A percentile compares a stretch with the other conserved stretches of the same genome.
phyloP scores from a whole-genome alignment of 2,113 vertebrate genomes.

The Tetrao urogallus region DNA sequence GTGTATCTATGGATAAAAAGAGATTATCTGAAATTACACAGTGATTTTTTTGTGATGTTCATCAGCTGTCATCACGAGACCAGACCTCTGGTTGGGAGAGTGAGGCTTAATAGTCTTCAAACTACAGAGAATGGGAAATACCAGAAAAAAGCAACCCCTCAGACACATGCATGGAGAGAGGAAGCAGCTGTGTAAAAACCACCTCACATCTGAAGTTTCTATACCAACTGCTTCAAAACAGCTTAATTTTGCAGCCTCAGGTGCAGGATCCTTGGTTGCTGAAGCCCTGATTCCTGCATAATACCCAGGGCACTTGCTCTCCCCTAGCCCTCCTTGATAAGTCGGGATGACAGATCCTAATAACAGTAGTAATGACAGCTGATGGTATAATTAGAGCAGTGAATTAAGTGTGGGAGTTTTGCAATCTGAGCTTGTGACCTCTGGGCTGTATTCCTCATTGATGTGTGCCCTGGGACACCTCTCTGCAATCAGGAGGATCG shows the following conservation, averaged over 20 bases:
- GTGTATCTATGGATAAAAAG: not conserved
- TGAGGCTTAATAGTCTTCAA: not conserved
- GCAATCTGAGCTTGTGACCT: constrained; percentile 59
- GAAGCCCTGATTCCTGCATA: not conserved
- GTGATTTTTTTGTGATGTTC: not conserved
- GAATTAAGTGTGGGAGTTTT: constrained; percentile 57
- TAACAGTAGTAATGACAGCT: constrained; percentile 47
- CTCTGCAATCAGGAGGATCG: not conserved
- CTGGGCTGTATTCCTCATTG: not conserved
- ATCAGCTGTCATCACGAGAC: not conserved
- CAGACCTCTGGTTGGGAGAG: not conserved
- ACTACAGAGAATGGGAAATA: accelerated
- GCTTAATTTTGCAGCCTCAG: not conserved
- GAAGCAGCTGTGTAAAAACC: not conserved
- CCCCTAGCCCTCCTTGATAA: not conserved
- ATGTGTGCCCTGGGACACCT: constrained; percentile 36
- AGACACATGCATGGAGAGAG: not conserved
- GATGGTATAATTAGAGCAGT: constrained; percentile 54
- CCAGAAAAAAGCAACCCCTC: not conserved
- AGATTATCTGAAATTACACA: not conserved
- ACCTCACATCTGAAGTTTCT: not conserved
- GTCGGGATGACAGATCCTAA: constrained; percentile 17
- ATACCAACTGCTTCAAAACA: not conserved
- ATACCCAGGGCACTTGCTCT: not conserved
- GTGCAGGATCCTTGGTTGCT: not conserved